Evolutionary conservation across 2,888 invertebrate genomes (phyloP), one percentile per base, ranked within the genome.

Genomic region (Rosalia funebris): DNA sequence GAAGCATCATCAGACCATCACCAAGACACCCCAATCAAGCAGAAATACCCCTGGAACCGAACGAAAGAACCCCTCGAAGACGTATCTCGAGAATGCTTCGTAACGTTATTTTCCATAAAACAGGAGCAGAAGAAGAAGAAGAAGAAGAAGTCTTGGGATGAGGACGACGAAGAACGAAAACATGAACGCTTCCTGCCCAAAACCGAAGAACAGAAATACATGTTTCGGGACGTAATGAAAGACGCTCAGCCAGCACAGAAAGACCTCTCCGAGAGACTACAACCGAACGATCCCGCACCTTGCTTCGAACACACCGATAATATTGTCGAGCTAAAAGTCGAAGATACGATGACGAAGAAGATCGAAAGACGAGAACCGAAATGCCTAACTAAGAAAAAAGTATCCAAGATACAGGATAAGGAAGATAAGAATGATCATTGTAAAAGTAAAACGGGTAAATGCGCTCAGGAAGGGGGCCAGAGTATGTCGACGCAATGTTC

Each of bases 171-270:
- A 25, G 1, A 41, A 20, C 32, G 2, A 7, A 25, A 25, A 7
- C 4, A 5, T 10, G 32, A 32, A 25, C 25, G 47, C 14, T 47
- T 31, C 16, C 25, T 31, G 12, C 47, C 47, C 1, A 25, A 47
- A 25, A 20, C 47, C 1, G 32, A 47, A 4, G 47, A 47, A 11
- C 3, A 47, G 12, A 47, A 47, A 14, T 47, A 31, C 12, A 31
- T 4, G 2, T 1, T 12, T 11, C 12, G 47, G 11, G 47, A 47
- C 31, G 11, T 10, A 16, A 45, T 25, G 25, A 25, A 25, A 25
- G n/a, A n/a, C n/a, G 25, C 7, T 3, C 3, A 5, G 25, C 7
- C 25, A 25, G 4, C 3, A 25, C 4, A 25, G 4, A 7, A 25
- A 7, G 25, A 25, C 7, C 4, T 25, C 3, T 25, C 25, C 7